Conservation (phyloP, 2,888 invertebrate genomes). For the Microplitis deprimator region DNA sequence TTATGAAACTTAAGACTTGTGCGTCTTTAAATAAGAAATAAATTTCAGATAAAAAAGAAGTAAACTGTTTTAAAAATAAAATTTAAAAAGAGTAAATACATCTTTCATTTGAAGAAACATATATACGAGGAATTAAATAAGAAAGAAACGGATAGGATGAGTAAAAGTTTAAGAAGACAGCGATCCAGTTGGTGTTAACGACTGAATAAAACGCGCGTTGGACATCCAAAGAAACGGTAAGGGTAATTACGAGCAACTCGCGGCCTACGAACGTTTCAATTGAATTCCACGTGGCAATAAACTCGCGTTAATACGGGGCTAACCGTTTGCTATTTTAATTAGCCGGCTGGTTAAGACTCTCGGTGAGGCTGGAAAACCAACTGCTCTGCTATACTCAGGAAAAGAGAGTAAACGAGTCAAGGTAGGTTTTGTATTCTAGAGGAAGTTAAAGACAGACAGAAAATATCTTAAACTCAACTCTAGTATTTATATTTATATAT, state of each 20-base stretch:
- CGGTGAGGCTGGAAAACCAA: background rate
- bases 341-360: constrained; percentile 51
- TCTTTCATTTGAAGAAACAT: background rate
- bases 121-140: background rate
- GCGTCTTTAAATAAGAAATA: background rate
- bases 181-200: constrained; percentile 50
- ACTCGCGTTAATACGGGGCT: constrained; percentile 63
- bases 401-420: background rate
- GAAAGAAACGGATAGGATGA: background rate
- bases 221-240: constrained; percentile 51
- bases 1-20: background rate
- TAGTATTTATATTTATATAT: too few relatives aligned
- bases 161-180: background rate
- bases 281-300: constrained; percentile 64
- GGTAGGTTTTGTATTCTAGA: too few relatives aligned
- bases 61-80: background rate
- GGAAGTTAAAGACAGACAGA: background rate
- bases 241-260: constrained; percentile 53
- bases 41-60: background rate
- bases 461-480: too few relatives aligned
- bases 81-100: background rate
- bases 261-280: constrained; percentile 59
- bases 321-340: constrained; percentile 68
- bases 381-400: constrained; percentile 15
- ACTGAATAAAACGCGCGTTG: constrained; percentile 52